Percentiles rank a stretch among this genome's conserved stretches.
Conservation (phyloP, 2,888 invertebrate species). For the Byasa hedistus region DNA sequence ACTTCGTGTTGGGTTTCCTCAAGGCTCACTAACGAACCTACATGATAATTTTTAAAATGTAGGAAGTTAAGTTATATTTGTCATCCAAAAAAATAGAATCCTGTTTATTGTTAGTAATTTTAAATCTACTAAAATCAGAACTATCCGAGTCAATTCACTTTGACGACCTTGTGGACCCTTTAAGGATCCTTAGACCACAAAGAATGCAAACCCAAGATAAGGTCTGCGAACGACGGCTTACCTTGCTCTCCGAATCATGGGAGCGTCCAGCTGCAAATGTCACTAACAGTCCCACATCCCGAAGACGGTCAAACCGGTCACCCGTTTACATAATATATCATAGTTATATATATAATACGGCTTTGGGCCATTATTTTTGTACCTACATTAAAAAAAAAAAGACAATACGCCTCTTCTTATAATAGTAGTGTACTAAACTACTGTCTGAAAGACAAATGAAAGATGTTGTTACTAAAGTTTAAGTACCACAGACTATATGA, state of each 20-base stretch:
- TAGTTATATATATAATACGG: neutral
- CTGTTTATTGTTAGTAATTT: neutral
- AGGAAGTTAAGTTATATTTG: no score
- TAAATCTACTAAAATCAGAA: neutral
- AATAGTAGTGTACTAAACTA: no score
- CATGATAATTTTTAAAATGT: no score
- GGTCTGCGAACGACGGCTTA: neutral
- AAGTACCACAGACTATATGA: no score
- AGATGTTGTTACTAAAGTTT: no score
- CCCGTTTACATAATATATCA: neutral
- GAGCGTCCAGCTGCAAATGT: constrained; percentile 1
- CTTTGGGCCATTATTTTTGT: neutral
- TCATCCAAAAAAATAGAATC: neutral
- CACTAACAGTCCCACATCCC: neutral
- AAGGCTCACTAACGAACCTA: no score
- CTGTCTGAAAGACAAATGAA: no score
- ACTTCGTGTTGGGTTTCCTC: no score
- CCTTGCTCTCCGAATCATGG: neutral
- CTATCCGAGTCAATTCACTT: neutral
- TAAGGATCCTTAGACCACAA: neutral
- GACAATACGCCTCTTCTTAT: no score
- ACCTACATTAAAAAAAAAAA: neutral
- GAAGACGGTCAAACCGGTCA: neutral
- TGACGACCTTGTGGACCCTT: neutral
- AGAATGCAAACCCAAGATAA: constrained; percentile 1